These are phyloP conservation scores for Thaumetopoea pityocampa DNA, from an alignment of 1,140 invertebrate species.

Conservation along the genomic window DNA sequence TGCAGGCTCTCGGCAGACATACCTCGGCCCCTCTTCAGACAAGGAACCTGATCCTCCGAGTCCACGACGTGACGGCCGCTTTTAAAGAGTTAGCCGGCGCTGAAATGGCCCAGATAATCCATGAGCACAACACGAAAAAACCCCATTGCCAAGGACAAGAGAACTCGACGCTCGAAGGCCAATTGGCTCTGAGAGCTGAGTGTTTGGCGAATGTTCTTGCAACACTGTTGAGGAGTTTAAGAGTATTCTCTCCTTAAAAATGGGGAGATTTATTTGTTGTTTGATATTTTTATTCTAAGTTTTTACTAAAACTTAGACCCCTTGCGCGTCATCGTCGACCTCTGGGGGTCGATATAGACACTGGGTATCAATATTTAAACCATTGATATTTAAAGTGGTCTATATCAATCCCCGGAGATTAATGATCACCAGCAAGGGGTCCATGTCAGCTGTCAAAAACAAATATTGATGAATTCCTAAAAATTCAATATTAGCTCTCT, in stretches of 20 bases:
- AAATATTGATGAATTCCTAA: too few relatives aligned
- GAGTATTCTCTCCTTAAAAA: constrained; percentile 84
- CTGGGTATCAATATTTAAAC: too few relatives aligned
- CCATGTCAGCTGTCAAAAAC: too few relatives aligned
- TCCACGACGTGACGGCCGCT: constrained; percentile 87
- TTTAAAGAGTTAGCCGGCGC: constrained; percentile 82
- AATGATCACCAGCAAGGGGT: too few relatives aligned
- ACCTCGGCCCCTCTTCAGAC: constrained; percentile 87
- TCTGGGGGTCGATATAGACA: too few relatives aligned
- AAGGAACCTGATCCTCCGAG: constrained; percentile 85
- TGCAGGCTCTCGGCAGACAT: constrained; percentile 82
- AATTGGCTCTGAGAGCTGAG: constrained; percentile 85
- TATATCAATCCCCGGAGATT: too few relatives aligned
- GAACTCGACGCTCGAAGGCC: constrained; percentile 76
- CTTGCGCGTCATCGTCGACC: too few relatives aligned
- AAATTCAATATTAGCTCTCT: too few relatives aligned
- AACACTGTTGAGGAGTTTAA: constrained; percentile 85
- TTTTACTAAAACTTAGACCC: too few relatives aligned
- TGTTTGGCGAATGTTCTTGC: constrained; percentile 88
- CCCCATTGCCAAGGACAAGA: constrained; percentile 58
- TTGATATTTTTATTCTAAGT: too few relatives aligned
- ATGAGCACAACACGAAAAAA: constrained; percentile 63
- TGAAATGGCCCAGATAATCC: constrained; percentile 75
- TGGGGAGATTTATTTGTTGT: too few relatives aligned
- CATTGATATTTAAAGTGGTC: too few relatives aligned